A percentile compares a stretch with the other conserved stretches of the same genome.
Evolutionary conservation across 1,140 invertebrate species (phyloP).

Genomic region (Sinella curviseta): DNA sequence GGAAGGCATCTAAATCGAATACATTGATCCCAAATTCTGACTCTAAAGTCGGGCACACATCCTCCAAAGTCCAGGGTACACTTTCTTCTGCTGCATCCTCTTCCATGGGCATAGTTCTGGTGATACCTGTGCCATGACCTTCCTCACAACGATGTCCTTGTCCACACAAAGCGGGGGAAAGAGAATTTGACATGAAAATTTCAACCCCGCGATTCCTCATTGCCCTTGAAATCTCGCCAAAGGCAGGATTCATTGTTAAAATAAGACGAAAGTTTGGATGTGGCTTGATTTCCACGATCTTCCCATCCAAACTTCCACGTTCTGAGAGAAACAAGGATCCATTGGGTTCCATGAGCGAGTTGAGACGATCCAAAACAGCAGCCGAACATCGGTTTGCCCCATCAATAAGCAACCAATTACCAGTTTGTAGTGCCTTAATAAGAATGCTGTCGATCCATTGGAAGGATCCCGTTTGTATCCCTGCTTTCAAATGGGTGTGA

Average conservation of each 20-base stretch:
- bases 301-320: slow-evolving; percentile 73
- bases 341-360: slow-evolving; percentile 89
- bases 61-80: background rate
- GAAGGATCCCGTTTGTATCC: slow-evolving; percentile 78
- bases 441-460: slow-evolving; percentile 96
- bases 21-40: slow-evolving; percentile 37
- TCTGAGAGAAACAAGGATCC: slow-evolving; percentile 89
- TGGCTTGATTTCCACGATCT: slow-evolving; percentile 74
- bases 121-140: background rate
- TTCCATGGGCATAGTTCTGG: background rate
- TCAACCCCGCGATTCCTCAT: slow-evolving; percentile 98
- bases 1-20: slow-evolving; percentile 41
- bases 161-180: background rate
- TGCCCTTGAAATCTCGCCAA: slow-evolving; percentile 94
- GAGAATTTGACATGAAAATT: slow-evolving; percentile 66
- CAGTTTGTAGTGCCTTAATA: slow-evolving; percentile 80
- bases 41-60: slow-evolving; percentile 20
- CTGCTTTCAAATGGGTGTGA: slow-evolving; percentile 41
- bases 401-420: slow-evolving; percentile 90
- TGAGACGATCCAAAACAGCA: slow-evolving; percentile 93
- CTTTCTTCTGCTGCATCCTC: no score
- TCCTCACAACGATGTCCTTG: background rate
- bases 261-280: slow-evolving; percentile 92
- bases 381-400: slow-evolving; percentile 96
- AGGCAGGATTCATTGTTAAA: slow-evolving; percentile 89